Evolutionary conservation across 2,888 invertebrate genomes (phyloP).

Genomic region (Cosmorhoe ocellata): DNA sequence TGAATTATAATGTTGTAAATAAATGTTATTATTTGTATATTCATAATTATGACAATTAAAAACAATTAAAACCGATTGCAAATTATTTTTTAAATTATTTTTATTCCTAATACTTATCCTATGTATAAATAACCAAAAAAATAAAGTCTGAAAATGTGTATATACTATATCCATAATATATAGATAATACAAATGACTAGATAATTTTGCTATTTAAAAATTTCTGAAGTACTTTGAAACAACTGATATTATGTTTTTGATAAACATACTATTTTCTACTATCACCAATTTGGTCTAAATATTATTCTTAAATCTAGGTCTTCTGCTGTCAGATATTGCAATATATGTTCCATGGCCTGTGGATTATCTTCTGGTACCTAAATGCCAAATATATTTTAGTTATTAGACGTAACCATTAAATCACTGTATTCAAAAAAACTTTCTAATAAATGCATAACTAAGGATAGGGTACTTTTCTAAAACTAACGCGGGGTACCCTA

Average conservation of each 20-base stretch:
- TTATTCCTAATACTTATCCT: background rate
- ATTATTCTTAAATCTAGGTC: slow-evolving; percentile 5
- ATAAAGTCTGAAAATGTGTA: no score
- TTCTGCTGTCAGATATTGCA: slow-evolving; percentile 53
- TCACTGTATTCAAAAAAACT: no score
- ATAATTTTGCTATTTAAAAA: background rate
- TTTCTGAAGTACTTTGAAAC: no score
- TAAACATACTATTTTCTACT: background rate
- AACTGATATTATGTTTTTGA: no score
- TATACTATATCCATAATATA: no score
- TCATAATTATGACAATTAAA: slow-evolving; percentile 37
- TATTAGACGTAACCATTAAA: no score
- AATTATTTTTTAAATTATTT: slow-evolving; percentile 24
- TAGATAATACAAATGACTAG: background rate
- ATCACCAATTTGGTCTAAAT: slow-evolving; percentile 1
- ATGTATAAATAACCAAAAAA: no score
- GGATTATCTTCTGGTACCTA: slow-evolving; percentile 76
- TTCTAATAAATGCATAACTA: no score
- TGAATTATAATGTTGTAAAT: slow-evolving; percentile 36
- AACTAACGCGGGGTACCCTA: no score
- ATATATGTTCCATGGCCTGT: slow-evolving; percentile 68
- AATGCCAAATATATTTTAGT: slow-evolving; percentile 14
- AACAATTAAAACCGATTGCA: slow-evolving; percentile 30
- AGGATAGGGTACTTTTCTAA: no score
- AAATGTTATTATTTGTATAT: slow-evolving; percentile 39